phyloP scores from a whole-genome alignment of 1,140 invertebrate species.

The Popillia japonica region DNA sequence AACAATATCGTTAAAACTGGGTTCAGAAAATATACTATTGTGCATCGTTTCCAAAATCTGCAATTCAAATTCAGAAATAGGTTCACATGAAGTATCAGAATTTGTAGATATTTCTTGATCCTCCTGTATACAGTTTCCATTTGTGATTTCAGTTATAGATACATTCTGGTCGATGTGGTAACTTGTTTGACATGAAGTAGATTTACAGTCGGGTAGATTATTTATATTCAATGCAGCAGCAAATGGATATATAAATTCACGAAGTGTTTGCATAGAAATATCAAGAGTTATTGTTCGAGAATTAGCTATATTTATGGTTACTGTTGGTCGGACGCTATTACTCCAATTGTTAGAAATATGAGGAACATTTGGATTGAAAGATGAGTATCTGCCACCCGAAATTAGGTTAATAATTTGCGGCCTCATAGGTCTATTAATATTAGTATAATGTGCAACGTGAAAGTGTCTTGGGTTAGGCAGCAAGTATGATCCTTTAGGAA shows the following conservation, averaged over 20 bases:
- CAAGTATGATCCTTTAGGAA: slow-evolving; percentile 57
- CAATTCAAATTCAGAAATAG: slow-evolving; percentile 41
- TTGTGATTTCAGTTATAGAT: not conserved
- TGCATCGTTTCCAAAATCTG: slow-evolving; percentile 38
- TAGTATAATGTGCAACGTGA: slow-evolving; percentile 52
- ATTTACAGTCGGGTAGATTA: slow-evolving; percentile 43
- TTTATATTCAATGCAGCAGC: slow-evolving; percentile 53
- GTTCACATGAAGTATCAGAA: not conserved
- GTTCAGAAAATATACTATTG: not conserved
- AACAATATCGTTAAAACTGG: not conserved
- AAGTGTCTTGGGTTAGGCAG: slow-evolving; percentile 58
- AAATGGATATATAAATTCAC: slow-evolving; percentile 56
- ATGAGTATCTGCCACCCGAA: slow-evolving; percentile 37
- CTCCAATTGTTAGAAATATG: slow-evolving; percentile 2
- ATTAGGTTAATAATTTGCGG: slow-evolving; percentile 48
- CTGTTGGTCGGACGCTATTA: slow-evolving; percentile 31
- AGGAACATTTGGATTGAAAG: slow-evolving; percentile 35
- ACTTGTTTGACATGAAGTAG: slow-evolving; percentile 50
- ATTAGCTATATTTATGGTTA: slow-evolving; percentile 51
- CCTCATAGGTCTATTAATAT: slow-evolving; percentile 43
- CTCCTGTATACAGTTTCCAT: not conserved
- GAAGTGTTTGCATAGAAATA: slow-evolving; percentile 51
- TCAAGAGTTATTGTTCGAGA: slow-evolving; percentile 49
- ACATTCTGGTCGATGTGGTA: slow-evolving; percentile 16
- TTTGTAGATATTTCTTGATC: not conserved